Base-by-base conservation (phyloP, 1,140 invertebrate species). In the Pseudomyrmex dendroicus region DNA sequence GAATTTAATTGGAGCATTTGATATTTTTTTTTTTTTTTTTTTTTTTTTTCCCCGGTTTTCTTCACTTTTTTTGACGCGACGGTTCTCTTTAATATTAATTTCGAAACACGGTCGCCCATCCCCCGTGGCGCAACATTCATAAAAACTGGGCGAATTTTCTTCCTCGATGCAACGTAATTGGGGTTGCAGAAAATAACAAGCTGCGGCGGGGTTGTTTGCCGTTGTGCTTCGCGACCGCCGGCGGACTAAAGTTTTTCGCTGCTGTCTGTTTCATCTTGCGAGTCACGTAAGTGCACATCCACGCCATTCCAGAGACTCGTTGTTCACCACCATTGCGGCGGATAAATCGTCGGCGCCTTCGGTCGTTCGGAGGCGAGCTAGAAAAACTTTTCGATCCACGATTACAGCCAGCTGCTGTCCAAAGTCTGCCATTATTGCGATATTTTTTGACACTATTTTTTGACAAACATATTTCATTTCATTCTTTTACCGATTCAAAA, bases 241-340 rank as follows among this genome's bases (percentile, higher is more conserved):
- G 10, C 57, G 59, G 78, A 54, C 78, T 63, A 56, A 82, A 82
- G 70, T 82, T 82, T 73, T 74, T 62, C 70, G 25, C 25, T 13
- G 22, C 25, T 82, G 48, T 54, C 57, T 82, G 59, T 25, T 82
- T 12, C 15, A 25, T 44, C 48, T 74, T 73, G 35, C 78, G 70
- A 64, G 78, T 82, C 78, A 82, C 78, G 78, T 82, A 82, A 82
- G 70, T 73, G 70, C 48, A 82, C 59, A 70, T 82, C 70, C 68
- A 82, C 70, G 59, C 67, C 57, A 82, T 74, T 82, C 48, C 35
- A 54, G 48, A 2, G 61, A 25, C 57, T 73, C 59, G n/a, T 74
- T 54, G 57, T 74, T 74, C 35, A 62, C 78, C 57, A 73, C 8
- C 59, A 17, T 22, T 9, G 35, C 52, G 25, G 9, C 25, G 35